These are phyloP conservation scores for Sebastes melanostomus DNA, from an alignment of 2,797 vertebrate genomes.

Conservation along the genomic window DNA sequence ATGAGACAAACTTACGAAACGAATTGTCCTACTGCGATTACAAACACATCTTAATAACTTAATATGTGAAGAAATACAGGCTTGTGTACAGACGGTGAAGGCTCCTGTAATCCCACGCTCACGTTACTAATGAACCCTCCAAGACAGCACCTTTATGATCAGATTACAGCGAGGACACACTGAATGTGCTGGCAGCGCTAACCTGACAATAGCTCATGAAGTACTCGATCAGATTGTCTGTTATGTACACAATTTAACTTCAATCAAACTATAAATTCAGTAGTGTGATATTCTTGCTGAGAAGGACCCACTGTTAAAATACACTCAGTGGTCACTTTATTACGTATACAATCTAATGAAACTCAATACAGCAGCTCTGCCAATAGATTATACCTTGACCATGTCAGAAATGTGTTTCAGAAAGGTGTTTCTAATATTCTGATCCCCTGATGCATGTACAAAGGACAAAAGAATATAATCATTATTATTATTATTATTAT, in stretches of 20 bases:
- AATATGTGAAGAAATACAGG: not conserved
- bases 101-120: constrained; percentile 30
- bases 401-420: not conserved
- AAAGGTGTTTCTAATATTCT: not conserved
- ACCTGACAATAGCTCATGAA: constrained; percentile 1
- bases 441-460: not conserved
- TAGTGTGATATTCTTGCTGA: not conserved
- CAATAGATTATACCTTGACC: not conserved
- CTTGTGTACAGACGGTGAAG: not conserved
- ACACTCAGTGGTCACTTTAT: no score
- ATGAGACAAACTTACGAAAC: not conserved
- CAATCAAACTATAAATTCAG: no score
- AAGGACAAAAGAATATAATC: no score
- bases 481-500: no score
- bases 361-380: not conserved
- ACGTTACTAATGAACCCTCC: constrained; percentile 16
- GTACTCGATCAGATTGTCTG: not conserved
- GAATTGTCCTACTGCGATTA: not conserved
- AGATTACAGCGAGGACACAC: constrained; percentile 55
- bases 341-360: no score
- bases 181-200: constrained; percentile 18
- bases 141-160: constrained; percentile 38
- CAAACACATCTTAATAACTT: not conserved
- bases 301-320: not conserved
- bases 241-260: no score